phyloP scores from a whole-genome alignment of 2,113 vertebrate genomes.

The Microcebus tavaratra region DNA sequence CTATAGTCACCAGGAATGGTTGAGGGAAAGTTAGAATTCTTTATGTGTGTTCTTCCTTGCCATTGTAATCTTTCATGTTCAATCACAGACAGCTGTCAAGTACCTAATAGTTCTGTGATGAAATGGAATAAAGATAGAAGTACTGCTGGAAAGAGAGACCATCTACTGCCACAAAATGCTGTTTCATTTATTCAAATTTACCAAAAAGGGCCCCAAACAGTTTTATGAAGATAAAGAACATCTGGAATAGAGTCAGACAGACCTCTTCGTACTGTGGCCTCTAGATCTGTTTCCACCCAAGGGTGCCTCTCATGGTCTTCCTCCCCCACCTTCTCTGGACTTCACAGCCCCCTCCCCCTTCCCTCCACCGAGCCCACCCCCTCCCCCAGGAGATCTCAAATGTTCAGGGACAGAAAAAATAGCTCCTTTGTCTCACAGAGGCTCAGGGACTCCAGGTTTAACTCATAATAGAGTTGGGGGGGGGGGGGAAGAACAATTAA shows the following conservation, averaged over 20 bases:
- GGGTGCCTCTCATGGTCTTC: neutral
- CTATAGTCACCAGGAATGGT: neutral
- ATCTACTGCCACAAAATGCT: neutral
- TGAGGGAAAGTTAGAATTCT: neutral
- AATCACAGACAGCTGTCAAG: neutral
- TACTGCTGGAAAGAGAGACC: neutral
- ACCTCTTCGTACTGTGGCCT: neutral
- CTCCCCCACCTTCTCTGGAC: neutral
- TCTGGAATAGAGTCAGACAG: neutral
- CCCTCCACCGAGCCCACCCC: neutral
- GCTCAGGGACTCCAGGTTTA: conserved; percentile 7
- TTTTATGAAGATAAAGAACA: neutral
- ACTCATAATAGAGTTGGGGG: neutral
- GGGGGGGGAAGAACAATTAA: conserved; percentile 48
- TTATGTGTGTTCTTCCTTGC: neutral
- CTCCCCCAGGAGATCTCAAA: neutral
- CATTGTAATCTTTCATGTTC: neutral
- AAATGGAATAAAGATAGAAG: neutral
- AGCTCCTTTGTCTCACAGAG: neutral
- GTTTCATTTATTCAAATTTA: conserved; percentile 28
- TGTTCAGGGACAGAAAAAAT: neutral
- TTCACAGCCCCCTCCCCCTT: fast-evolving
- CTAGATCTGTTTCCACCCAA: neutral
- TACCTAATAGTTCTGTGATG: neutral
- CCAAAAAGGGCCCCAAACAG: neutral